Evolutionary conservation across 2,113 vertebrate species (phyloP).

Genomic region (Microtus oregoni): DNA sequence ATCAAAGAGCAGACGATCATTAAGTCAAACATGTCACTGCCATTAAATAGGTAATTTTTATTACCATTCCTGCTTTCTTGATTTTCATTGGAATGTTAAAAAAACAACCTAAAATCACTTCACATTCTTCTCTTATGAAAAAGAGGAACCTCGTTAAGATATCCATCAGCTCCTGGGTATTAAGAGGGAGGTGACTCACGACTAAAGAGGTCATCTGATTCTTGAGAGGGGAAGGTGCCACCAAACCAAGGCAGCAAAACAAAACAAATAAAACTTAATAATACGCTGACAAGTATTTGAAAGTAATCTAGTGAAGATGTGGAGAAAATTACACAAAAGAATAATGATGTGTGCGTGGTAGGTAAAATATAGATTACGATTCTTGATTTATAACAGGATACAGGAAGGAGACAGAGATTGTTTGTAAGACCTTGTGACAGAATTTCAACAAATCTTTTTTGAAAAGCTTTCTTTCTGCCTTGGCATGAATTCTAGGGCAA

Average conservation of each 20-base stretch:
- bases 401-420: slow-evolving; percentile 88
- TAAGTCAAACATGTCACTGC: not conserved
- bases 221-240: slow-evolving; percentile 69
- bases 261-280: slow-evolving; percentile 72
- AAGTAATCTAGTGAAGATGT: slow-evolving; percentile 82
- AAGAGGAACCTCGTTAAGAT: not conserved
- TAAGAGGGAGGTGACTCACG: not conserved
- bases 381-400: slow-evolving; percentile 87
- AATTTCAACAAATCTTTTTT: slow-evolving; percentile 85
- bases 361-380: slow-evolving; percentile 83
- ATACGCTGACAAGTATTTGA: slow-evolving; percentile 81
- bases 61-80: not conserved
- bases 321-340: slow-evolving; percentile 83
- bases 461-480: slow-evolving; percentile 84
- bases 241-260: slow-evolving; percentile 57
- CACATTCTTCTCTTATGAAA: slow-evolving; percentile 31
- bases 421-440: slow-evolving; percentile 83
- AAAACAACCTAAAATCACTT: not conserved
- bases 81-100: slow-evolving; percentile 39
- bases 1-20: not conserved
- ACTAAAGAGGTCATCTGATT: slow-evolving; percentile 45
- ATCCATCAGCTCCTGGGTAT: not conserved
- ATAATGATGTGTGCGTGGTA: slow-evolving; percentile 83
- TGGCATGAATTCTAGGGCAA: slow-evolving; percentile 83
- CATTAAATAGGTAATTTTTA: not conserved